Conservation (phyloP, 2,797 vertebrate species). For the Phrynocephalus forsythii region DNA sequence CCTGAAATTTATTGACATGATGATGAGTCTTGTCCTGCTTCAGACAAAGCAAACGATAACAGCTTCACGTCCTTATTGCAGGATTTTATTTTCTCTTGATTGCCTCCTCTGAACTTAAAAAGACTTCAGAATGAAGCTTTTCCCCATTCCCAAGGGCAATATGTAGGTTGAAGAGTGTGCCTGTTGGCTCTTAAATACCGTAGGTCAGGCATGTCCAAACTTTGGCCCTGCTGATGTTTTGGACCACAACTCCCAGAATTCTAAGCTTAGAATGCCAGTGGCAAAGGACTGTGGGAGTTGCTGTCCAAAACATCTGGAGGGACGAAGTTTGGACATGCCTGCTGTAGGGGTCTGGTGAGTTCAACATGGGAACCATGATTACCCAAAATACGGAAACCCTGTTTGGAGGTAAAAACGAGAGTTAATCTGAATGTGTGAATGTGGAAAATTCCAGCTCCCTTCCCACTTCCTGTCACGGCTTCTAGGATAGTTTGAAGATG, state of each 20-base stretch:
- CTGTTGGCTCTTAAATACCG: neutral
- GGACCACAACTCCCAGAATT: too few relatives aligned
- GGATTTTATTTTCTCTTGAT: constrained; percentile 4
- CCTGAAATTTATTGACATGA: neutral
- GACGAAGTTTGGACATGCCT: too few relatives aligned
- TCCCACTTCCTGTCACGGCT: too few relatives aligned
- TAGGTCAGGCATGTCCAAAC: too few relatives aligned
- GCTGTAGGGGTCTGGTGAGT: neutral
- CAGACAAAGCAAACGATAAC: neutral
- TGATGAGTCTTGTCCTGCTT: neutral
- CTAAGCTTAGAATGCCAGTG: too few relatives aligned
- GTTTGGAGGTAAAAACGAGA: neutral
- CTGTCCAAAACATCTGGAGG: too few relatives aligned
- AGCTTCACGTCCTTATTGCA: neutral
- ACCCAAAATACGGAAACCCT: neutral
- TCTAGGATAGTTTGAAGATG: too few relatives aligned
- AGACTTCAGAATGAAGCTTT: neutral
- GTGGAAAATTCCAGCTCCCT: too few relatives aligned
- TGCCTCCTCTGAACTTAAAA: neutral
- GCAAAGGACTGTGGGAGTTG: too few relatives aligned
- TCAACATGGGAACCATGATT: neutral
- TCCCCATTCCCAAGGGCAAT: neutral
- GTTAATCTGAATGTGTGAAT: neutral
- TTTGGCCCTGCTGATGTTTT: too few relatives aligned
- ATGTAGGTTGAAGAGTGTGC: neutral